Base-by-base conservation (phyloP, 2,113 vertebrate species). In the Blennius ocellaris region DNA sequence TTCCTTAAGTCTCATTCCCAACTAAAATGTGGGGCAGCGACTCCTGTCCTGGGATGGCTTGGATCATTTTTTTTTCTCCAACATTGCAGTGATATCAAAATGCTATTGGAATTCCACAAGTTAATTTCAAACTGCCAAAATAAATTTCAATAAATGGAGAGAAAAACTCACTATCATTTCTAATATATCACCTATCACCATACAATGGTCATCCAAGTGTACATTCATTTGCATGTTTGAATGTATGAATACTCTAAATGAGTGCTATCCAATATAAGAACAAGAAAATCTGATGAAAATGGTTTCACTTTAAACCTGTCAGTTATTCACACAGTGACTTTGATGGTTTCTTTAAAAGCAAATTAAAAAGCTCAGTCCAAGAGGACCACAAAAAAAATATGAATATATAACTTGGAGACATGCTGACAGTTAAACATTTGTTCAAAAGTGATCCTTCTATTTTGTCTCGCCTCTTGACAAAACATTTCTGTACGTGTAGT, bases 401-500 rank as follows among this genome's bases (percentile, higher is more conserved):
- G 21, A 30, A 30, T 2, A 2, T 30, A 30, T 30, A 30, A 30
- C 21, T 30, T 30, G 21, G 21, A 30, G 21, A 4, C 21, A 30
- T n/a, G n/a, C n/a, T n/a, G 21, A 30, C 21, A 30, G 21, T 30
- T 30, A 30, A 2, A 30, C 7, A 15, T 71, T 69, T 40, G 54
- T 0, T 44, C 63, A 41, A 78, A 71, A 55, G 50, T 8, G 44
- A 76, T 85, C 61, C 50, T 73, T 83, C 49, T 73, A 54, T 74
- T 82, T 36, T 64, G 64, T 61, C 17, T 41, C 16, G 14, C 11
- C n/a, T n/a, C 10, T n/a, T 6, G 7, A 49, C 58, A 87, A 60
- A 73, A 56, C 59, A 80, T 68, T 38, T 60, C 75, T 78, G 78
- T 84, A 75, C 81, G 39, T 50, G 14, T 72, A 81, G 59, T 63